Evolutionary conservation across 2,888 invertebrate genomes (phyloP).

Genomic region (Dynastes grantii): DNA sequence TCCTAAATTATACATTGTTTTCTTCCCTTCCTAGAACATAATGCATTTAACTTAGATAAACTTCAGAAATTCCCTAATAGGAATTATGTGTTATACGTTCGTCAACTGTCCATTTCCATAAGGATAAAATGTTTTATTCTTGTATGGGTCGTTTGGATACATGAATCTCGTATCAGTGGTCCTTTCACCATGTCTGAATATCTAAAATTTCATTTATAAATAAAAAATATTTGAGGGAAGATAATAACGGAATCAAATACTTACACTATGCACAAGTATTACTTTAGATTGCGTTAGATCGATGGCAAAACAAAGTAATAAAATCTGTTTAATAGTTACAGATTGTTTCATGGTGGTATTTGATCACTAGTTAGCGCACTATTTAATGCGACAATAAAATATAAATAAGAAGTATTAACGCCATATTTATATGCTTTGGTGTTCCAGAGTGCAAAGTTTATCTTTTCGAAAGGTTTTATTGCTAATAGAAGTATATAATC

Average conservation of each 20-base stretch:
- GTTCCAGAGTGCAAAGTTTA: constrained; percentile 24
- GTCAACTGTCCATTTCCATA: constrained; percentile 84
- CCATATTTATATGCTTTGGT: not conserved
- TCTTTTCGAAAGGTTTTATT: constrained; percentile 14
- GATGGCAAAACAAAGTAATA: constrained; percentile 5
- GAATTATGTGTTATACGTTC: not conserved
- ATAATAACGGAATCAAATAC: not conserved
- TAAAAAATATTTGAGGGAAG: not conserved
- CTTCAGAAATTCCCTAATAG: no score
- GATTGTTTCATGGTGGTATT: not conserved
- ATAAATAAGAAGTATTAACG: not conserved
- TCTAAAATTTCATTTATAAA: constrained; percentile 65
- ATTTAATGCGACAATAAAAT: constrained; percentile 2
- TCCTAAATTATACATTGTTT: constrained; percentile 83
- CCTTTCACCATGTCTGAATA: constrained; percentile 83
- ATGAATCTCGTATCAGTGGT: constrained; percentile 76
- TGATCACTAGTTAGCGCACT: not conserved
- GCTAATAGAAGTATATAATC: not conserved
- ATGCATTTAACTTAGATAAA: constrained; percentile 10
- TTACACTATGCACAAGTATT: constrained; percentile 24
- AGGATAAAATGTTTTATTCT: constrained; percentile 76
- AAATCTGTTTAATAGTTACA: not conserved
- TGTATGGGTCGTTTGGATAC: constrained; percentile 79
- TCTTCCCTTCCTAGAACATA: constrained; percentile 78
- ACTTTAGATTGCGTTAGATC: constrained; percentile 19